A percentile compares a stretch with the other conserved stretches of the same genome.
These are phyloP conservation scores for Zygogramma bicolorata DNA, from an alignment of 2,888 invertebrate species.

Conservation along the genomic window DNA sequence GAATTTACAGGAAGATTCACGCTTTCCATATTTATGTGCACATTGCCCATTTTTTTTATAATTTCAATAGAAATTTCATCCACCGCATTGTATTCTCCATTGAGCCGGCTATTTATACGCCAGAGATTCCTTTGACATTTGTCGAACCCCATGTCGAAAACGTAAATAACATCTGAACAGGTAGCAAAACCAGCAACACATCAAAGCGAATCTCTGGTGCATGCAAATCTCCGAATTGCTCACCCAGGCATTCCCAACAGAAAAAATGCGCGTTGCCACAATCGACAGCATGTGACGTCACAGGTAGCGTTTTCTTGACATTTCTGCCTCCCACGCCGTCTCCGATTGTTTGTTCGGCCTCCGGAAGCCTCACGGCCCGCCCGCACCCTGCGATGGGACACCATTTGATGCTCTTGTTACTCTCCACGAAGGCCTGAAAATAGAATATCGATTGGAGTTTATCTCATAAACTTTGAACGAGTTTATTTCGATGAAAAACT, in stretches of 20 bases:
- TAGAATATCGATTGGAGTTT: slow-evolving; percentile 19
- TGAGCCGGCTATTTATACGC: too few species aligned
- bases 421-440: slow-evolving; percentile 76
- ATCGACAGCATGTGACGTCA: slow-evolving; percentile 74
- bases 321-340: slow-evolving; percentile 47
- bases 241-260: slow-evolving; percentile 73
- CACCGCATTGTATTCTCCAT: too few species aligned
- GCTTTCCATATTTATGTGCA: too few species aligned
- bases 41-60: too few species aligned
- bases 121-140: background rate
- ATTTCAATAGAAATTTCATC: too few species aligned
- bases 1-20: too few species aligned
- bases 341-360: slow-evolving; percentile 66
- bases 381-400: slow-evolving; percentile 78
- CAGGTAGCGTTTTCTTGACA: slow-evolving; percentile 58
- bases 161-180: background rate
- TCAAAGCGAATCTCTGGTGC: background rate
- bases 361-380: slow-evolving; percentile 74
- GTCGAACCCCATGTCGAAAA: background rate
- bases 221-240: slow-evolving; percentile 19
- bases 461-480: too few species aligned
- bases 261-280: slow-evolving; percentile 79
- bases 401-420: slow-evolving; percentile 78
- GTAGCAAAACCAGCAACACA: background rate
- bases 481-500: too few species aligned